Percentiles rank a stretch among this genome's conserved stretches.
Evolutionary conservation across 2,797 vertebrate genomes (phyloP).

Genomic region (Cossypha polioptera): DNA sequence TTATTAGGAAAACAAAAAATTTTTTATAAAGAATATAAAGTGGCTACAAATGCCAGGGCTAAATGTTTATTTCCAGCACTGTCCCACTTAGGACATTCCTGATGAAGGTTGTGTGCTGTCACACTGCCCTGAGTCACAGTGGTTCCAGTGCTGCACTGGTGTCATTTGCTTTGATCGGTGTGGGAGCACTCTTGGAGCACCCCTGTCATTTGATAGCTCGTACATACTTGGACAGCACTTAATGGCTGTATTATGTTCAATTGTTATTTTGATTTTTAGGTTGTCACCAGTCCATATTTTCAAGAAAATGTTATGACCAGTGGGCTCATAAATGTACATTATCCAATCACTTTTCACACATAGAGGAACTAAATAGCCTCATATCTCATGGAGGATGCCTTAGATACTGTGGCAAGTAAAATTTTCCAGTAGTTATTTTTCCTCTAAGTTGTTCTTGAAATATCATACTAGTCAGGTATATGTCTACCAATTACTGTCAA

Average conservation of each 20-base stretch:
- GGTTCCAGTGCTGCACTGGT: background rate
- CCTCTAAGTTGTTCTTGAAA: background rate
- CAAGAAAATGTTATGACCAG: background rate
- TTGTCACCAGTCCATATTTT: background rate
- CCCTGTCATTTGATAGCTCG: background rate
- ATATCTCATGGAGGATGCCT: background rate
- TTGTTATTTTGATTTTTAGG: background rate
- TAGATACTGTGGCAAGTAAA: background rate
- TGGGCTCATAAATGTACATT: background rate
- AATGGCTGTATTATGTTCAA: background rate
- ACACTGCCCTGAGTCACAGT: background rate
- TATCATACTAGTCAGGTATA: background rate
- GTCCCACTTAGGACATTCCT: background rate
- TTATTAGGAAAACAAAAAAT: background rate
- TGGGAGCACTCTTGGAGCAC: background rate
- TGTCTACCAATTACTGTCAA: background rate
- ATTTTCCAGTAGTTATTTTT: background rate
- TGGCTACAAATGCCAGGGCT: background rate
- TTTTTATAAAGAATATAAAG: background rate
- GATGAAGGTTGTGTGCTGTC: background rate
- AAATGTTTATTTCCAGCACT: background rate
- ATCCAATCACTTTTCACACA: background rate
- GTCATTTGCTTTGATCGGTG: background rate
- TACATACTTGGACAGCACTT: background rate
- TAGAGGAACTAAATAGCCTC: background rate